These are phyloP conservation scores for Kryptolebias marmoratus DNA, from an alignment of 2,113 vertebrate species.

Conservation along the genomic window DNA sequence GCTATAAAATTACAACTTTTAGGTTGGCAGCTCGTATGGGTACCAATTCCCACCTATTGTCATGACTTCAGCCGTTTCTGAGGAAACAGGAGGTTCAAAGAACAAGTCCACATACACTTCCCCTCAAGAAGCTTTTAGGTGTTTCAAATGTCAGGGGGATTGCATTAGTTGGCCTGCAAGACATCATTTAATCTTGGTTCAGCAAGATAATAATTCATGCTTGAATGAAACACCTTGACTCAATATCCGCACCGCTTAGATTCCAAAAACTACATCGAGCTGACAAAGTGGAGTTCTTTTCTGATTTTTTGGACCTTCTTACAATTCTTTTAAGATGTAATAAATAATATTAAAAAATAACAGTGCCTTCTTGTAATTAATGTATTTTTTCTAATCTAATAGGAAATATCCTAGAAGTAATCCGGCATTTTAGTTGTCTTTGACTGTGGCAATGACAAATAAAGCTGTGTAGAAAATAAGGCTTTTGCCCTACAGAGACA, in stretches of 20 bases:
- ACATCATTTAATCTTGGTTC: conserved; percentile 53
- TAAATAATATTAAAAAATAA: background rate
- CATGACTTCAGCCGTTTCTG: conserved; percentile 23
- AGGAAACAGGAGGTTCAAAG: conserved; percentile 39
- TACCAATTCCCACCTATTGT: conserved; percentile 50
- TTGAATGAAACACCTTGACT: conserved; percentile 35
- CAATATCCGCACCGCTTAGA: background rate
- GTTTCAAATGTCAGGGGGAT: conserved; percentile 72
- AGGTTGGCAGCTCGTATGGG: conserved; percentile 30
- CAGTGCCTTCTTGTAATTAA: conserved; percentile 38
- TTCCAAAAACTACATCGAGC: conserved; percentile 43
- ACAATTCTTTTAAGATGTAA: conserved; percentile 7
- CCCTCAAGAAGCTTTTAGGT: conserved; percentile 60
- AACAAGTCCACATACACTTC: conserved; percentile 29
- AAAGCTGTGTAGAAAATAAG: conserved; percentile 51
- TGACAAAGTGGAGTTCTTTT: conserved; percentile 4
- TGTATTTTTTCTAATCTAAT: conserved; percentile 26
- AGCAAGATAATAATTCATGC: conserved; percentile 59
- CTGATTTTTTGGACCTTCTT: background rate
- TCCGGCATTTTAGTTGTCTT: conserved; percentile 58
- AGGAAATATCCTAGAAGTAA: conserved; percentile 43
- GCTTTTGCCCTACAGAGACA: conserved; percentile 51
- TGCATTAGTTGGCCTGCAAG: conserved; percentile 57
- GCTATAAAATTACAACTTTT: conserved; percentile 43
- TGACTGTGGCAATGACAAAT: conserved; percentile 62